Evolutionary conservation across 1,140 invertebrate genomes (phyloP), one percentile per base, ranked within the genome.

Genomic region (Achatina immaculata): DNA sequence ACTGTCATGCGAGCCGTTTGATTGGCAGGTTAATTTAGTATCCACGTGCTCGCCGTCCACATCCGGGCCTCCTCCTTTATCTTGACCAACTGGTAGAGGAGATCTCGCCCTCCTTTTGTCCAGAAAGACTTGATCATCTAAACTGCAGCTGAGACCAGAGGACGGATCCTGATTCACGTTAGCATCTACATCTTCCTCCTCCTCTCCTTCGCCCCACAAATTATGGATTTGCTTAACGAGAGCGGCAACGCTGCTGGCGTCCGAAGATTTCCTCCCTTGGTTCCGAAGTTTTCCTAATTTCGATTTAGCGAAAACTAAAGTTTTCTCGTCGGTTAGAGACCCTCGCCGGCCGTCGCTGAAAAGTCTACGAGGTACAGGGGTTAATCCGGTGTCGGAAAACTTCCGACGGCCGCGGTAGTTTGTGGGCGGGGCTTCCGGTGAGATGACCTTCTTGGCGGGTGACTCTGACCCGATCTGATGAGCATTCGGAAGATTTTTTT

Each of bases 151-250:
- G 34, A 72, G 28, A 4, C 66, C 45, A 19, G 76, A 34, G 55
- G 6, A 34, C 9, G 45, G 38, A 16, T 38, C 34, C 14, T 43
- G 24, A 4, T 28, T 19, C 34, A 48, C 43, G 43, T 43, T 73
- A 71, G 14, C 19, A 0, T 38, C 40, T 19, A n/a, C 19, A 3
- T 78, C 62, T 0, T 68, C 65, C 9, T 78, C 78, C 1, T 80
- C 78, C 14, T 80, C 78, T 31, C 68, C 65, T 0, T 80, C 78
- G 14, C 68, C 78, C 78, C 78, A 80, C 19, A 80, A 40, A 48
- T 80, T 80, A 43, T 80, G 78, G 34, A 80, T 80, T 72, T 80
- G 78, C 40, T 80, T 80, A 16, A 80, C 78, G 1, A 80, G 48
- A 14, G 78, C 68, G 31, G 78, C 78, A 28, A 80, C 78, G 38